phyloP scores from a whole-genome alignment of 2,113 vertebrate genomes.

The Embiotoca jacksoni region DNA sequence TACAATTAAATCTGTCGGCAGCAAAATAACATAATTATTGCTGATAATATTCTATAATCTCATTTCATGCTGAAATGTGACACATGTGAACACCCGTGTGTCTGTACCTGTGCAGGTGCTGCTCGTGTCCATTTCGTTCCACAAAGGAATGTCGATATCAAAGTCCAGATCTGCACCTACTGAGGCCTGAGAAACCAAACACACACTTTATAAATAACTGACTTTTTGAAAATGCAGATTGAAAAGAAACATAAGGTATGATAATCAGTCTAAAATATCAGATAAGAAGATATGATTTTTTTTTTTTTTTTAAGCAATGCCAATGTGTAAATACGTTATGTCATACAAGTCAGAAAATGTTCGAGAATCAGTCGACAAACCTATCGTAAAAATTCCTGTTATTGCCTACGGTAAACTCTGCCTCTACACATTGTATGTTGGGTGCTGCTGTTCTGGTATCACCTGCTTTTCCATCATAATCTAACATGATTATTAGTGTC shows the following conservation, averaged over 20 bases:
- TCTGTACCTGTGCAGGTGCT: slow-evolving; percentile 86
- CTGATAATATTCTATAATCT: too few relatives aligned
- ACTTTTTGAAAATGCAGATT: neutral
- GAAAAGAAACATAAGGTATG: neutral
- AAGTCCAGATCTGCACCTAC: slow-evolving; percentile 88
- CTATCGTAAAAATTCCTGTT: neutral
- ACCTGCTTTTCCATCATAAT: neutral
- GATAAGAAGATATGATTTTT: neutral
- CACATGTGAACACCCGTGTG: neutral
- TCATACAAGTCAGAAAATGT: neutral
- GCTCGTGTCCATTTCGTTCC: slow-evolving; percentile 81
- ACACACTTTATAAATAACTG: neutral
- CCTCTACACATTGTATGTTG: neutral
- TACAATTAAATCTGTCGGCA: neutral
- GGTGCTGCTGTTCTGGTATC: neutral
- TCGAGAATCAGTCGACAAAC: neutral
- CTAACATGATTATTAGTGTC: neutral
- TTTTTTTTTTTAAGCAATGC: neutral
- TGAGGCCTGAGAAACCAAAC: slow-evolving; percentile 81
- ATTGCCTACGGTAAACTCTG: neutral
- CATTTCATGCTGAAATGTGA: neutral
- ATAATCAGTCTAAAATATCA: neutral
- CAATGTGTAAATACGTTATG: neutral
- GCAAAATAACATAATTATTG: neutral
- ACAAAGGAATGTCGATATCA: slow-evolving; percentile 89